A percentile compares a stretch with the other conserved stretches of the same genome.
Conservation (phyloP, 2,797 vertebrate genomes). For the Arremon aurantiirostris region DNA sequence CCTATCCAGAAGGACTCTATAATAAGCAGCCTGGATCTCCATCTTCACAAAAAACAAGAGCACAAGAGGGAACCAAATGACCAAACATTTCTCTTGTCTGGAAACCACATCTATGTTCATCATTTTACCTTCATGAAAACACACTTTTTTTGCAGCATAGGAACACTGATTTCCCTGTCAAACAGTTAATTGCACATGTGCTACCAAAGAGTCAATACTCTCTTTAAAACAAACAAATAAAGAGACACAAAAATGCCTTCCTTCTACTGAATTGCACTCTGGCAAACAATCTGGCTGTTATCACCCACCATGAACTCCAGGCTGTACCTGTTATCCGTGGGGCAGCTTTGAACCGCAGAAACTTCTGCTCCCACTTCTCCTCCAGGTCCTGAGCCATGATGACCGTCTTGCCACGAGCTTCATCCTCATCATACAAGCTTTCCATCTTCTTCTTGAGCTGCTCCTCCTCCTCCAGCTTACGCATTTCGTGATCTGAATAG, state of each 20-base stretch:
- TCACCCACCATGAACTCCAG: rapidly evolving
- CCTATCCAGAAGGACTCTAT: neutral
- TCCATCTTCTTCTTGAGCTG: constrained; percentile 78
- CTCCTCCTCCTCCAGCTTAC: constrained; percentile 81
- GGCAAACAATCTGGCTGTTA: neutral
- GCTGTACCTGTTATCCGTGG: constrained; percentile 78
- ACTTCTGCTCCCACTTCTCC: constrained; percentile 90
- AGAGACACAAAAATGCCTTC: neutral
- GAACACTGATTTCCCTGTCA: neutral
- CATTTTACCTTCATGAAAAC: neutral
- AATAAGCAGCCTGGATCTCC: neutral
- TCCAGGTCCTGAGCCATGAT: constrained; percentile 87
- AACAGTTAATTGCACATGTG: rapidly evolving
- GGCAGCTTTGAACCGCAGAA: constrained; percentile 77
- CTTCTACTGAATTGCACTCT: neutral
- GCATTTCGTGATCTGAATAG: constrained; percentile 89
- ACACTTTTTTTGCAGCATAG: rapidly evolving
- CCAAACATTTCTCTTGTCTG: neutral
- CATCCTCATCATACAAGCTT: constrained; percentile 74
- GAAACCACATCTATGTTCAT: neutral
- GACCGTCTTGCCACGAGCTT: constrained; percentile 66
- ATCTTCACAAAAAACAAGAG: neutral
- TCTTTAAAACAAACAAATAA: neutral
- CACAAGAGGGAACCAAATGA: neutral
- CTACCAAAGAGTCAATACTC: neutral